phyloP scores from a whole-genome alignment of 2,113 vertebrate genomes.

The Oncorhynchus tshawytscha region DNA sequence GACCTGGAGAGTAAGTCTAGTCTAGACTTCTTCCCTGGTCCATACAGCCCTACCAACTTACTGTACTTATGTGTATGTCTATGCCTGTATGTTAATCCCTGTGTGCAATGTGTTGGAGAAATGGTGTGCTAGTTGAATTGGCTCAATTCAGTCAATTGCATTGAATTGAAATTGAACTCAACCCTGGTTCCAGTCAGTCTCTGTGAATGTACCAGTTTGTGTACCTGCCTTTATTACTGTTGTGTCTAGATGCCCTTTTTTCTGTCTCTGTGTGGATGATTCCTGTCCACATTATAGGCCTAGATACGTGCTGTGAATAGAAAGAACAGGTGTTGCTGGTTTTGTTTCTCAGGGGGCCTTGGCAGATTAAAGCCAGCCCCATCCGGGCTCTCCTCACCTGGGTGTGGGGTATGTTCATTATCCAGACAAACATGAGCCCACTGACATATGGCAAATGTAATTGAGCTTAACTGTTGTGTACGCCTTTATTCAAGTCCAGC shows the following conservation, averaged over 20 bases:
- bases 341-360: not conserved
- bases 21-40: not conserved
- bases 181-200: not conserved
- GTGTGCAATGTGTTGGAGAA: not conserved
- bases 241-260: too few species aligned
- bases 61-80: not conserved
- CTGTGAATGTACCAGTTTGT: too few species aligned
- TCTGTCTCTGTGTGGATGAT: not conserved
- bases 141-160: too few species aligned
- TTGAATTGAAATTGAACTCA: too few species aligned
- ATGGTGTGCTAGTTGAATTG: not conserved
- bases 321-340: constrained; percentile 5
- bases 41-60: not conserved
- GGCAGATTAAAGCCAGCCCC: not conserved
- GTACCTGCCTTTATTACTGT: too few species aligned
- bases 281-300: not conserved
- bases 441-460: not conserved
- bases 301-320: not conserved
- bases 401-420: not conserved
- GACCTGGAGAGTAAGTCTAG: constrained; percentile 89
- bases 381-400: not conserved
- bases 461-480: not conserved
- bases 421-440: too few species aligned
- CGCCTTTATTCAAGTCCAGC: too few species aligned
- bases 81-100: not conserved